A percentile compares a stretch with the other conserved stretches of the same genome.
phyloP scores from a whole-genome alignment of 2,113 vertebrate genomes.

The Hipposideros armiger region DNA sequence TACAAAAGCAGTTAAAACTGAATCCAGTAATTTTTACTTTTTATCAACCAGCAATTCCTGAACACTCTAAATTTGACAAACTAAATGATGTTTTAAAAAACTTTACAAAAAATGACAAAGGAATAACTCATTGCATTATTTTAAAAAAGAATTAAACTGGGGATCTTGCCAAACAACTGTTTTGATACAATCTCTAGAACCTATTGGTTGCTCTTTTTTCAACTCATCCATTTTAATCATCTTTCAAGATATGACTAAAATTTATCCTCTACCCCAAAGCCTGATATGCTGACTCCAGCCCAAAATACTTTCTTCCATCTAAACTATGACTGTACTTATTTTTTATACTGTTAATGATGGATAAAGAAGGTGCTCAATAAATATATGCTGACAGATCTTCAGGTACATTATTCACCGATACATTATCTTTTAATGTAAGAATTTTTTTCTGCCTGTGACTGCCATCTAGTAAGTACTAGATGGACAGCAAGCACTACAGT shows the following conservation, averaged over 20 bases:
- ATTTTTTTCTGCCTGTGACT: not conserved
- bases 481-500: not conserved
- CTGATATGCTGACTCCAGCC: not conserved
- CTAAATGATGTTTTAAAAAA: not conserved
- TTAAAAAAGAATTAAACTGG: not conserved
- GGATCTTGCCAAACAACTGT: not conserved
- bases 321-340: constrained; percentile 37
- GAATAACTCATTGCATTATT: constrained; percentile 2
- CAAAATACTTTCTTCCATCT: not conserved
- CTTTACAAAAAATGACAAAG: not conserved
- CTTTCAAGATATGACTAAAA: constrained; percentile 6
- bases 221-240: constrained; percentile 16
- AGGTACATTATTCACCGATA: not conserved
- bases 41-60: constrained; percentile 5
- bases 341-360: not conserved
- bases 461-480: not conserved
- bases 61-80: constrained; percentile 42
- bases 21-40: constrained; percentile 14
- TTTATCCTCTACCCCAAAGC: not conserved
- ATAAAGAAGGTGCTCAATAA: constrained; percentile 26
- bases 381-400: not conserved
- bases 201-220: not conserved
- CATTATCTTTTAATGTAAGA: not conserved
- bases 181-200: not conserved
- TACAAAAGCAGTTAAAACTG: constrained; percentile 14